These are phyloP conservation scores for Pachycephala philippinensis DNA, from an alignment of 2,113 vertebrate species.

Conservation along the genomic window DNA sequence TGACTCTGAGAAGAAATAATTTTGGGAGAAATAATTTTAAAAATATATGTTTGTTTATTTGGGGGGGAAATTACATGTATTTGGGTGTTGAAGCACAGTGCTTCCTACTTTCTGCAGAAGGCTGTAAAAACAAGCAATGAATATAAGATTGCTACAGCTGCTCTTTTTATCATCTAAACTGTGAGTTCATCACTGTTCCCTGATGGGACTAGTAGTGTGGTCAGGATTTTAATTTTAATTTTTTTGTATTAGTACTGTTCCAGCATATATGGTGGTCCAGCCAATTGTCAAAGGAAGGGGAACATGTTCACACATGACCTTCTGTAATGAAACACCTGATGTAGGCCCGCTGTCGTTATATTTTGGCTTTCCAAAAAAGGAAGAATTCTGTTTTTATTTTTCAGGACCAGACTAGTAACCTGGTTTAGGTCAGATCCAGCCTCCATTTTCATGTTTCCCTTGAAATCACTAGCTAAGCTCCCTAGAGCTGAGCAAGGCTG, in stretches of 20 bases:
- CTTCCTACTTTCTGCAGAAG: slow-evolving; percentile 11
- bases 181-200: slow-evolving; percentile 24
- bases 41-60: slow-evolving; percentile 8
- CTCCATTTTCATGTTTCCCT: background rate
- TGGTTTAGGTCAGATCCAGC: background rate
- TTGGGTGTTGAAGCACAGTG: background rate
- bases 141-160: slow-evolving; percentile 51
- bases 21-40: background rate
- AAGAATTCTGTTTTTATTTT: background rate
- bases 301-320: background rate
- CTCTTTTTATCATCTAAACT: slow-evolving; percentile 43
- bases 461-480: background rate
- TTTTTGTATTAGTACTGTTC: background rate
- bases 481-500: background rate
- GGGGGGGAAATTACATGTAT: background rate
- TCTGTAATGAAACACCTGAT: background rate
- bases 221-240: background rate
- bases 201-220: background rate
- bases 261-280: background rate
- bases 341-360: background rate
- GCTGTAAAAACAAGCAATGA: slow-evolving; percentile 40
- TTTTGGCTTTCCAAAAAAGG: background rate
- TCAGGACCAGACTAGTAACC: background rate
- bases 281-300: background rate
- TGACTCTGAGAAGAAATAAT: background rate